Evolutionary conservation across 2,888 invertebrate species (phyloP).

Genomic region (Lepetodrilus schrolli): DNA sequence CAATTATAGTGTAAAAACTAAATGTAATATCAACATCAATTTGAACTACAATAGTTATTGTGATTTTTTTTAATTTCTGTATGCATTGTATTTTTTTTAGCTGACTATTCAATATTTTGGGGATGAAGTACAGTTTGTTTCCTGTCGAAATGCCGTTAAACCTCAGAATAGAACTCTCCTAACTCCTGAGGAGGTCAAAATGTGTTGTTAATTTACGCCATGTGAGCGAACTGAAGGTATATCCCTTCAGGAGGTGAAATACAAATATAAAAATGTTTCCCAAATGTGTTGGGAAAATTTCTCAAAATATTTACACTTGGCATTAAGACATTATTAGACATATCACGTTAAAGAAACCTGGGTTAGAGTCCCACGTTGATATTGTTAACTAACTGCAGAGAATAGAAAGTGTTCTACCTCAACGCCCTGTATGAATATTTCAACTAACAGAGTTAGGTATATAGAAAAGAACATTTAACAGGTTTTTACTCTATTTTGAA

Average conservation of each 20-base stretch:
- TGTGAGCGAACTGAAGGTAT: constrained; percentile 1
- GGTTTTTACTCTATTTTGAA: no score
- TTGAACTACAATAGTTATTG: no score
- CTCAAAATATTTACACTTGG: constrained; percentile 21
- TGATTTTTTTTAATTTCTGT: no score
- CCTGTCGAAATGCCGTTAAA: not conserved
- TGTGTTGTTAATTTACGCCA: constrained; percentile 22
- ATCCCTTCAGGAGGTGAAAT: constrained; percentile 5
- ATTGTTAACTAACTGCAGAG: not conserved
- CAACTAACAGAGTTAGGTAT: no score
- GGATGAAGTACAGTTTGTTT: constrained; percentile 1
- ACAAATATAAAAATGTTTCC: constrained; percentile 23
- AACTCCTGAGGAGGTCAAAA: constrained; percentile 9
- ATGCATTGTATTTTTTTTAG: not conserved
- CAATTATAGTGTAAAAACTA: no score
- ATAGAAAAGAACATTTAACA: no score
- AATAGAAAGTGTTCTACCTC: no score
- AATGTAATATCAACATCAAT: no score
- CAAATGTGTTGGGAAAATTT: constrained; percentile 21
- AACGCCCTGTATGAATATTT: no score
- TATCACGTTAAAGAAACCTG: constrained; percentile 2
- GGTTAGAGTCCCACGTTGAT: not conserved
- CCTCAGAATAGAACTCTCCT: not conserved
- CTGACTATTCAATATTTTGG: constrained; percentile 1
- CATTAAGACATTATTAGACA: not conserved